phyloP scores from a whole-genome alignment of 92 coral and sea anemone genomes.

The Hydrozoanthus gracilis region DNA sequence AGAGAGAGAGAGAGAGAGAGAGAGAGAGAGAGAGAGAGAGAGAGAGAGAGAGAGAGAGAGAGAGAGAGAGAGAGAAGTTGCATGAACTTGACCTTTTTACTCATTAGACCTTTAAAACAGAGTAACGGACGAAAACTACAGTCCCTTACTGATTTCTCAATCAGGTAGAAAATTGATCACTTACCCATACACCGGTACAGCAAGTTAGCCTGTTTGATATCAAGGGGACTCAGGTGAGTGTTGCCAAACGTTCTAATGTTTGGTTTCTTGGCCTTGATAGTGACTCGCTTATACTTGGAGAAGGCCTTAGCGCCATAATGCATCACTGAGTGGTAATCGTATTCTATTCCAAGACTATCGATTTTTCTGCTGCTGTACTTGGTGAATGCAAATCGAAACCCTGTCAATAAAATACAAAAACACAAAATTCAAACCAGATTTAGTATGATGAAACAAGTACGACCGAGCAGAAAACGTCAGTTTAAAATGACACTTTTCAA shows the following conservation, averaged over 20 bases:
- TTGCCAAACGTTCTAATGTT: slow-evolving; percentile 79
- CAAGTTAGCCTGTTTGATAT: slow-evolving; percentile 85
- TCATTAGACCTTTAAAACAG: no score
- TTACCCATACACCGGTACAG: slow-evolving; percentile 86
- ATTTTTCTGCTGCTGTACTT: slow-evolving; percentile 65
- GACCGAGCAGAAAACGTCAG: no score
- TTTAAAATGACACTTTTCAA: no score
- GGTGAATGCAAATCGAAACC: slow-evolving; percentile 75
- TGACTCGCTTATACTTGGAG: slow-evolving; percentile 70
- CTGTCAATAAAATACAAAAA: slow-evolving; percentile 41
- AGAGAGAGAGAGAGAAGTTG: no score
- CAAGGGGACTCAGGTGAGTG: slow-evolving; percentile 76
- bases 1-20: no score
- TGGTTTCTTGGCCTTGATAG: slow-evolving; percentile 74
- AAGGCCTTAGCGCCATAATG: slow-evolving; percentile 83
- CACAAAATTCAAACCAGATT: no score
- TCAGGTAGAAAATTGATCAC: neutral
- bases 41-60: no score
- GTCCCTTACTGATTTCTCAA: neutral
- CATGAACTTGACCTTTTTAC: no score
- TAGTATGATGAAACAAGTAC: no score
- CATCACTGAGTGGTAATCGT: slow-evolving; percentile 91
- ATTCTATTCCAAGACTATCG: slow-evolving; percentile 81
- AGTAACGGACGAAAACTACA: no score
- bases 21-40: no score